phyloP scores from a whole-genome alignment of 2,113 vertebrate genomes.

The Xenotilapia longispinis region DNA sequence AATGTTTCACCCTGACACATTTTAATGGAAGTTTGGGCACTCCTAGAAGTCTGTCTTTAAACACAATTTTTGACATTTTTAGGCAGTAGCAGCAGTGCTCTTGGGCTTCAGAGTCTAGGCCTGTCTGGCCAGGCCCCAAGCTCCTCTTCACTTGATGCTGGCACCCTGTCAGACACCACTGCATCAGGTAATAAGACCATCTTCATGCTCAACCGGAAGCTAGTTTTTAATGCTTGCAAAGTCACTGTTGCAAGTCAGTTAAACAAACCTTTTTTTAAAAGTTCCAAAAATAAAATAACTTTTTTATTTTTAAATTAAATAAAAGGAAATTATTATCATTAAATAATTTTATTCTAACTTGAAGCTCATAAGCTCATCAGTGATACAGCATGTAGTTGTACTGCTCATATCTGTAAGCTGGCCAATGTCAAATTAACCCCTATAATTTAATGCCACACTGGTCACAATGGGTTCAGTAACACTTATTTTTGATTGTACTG shows the following conservation, averaged over 20 bases:
- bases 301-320: neutral
- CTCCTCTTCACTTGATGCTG: slow-evolving; percentile 95
- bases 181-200: slow-evolving; percentile 88
- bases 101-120: slow-evolving; percentile 91
- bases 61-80: slow-evolving; percentile 26
- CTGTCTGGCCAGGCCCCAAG: slow-evolving; percentile 96
- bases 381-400: neutral
- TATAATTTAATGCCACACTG: neutral
- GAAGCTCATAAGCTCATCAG: neutral
- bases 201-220: neutral
- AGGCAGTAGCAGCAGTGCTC: slow-evolving; percentile 98
- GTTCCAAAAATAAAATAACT: neutral
- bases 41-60: neutral
- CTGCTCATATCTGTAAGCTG: neutral
- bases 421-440: neutral
- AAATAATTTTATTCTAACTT: neutral
- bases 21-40: neutral
- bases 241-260: neutral
- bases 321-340: neutral
- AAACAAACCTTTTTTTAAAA: neutral
- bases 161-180: slow-evolving; percentile 96
- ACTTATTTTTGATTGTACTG: neutral
- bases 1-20: neutral
- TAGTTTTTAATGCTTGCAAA: neutral
- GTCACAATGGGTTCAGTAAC: neutral